Conservation (phyloP, 1,140 invertebrate genomes). For the Lepidurus arcticus region DNA sequence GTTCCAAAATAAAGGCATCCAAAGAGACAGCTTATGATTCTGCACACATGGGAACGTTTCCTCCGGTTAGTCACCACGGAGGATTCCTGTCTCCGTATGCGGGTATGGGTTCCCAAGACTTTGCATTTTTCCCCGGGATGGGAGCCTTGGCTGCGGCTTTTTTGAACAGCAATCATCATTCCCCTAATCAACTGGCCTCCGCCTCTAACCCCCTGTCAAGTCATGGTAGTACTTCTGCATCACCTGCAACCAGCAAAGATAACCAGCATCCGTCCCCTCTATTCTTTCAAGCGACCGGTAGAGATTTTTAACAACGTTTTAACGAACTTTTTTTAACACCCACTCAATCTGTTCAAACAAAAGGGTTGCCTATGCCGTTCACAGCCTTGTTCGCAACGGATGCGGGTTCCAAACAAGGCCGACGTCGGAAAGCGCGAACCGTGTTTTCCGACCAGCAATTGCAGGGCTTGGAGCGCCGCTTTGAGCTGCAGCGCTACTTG, state of each 20-base stretch:
- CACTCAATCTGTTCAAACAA: neutral
- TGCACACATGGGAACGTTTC: slow-evolving; percentile 18
- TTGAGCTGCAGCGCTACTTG: slow-evolving; percentile 91
- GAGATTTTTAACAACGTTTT: slow-evolving; percentile 3
- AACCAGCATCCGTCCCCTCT: slow-evolving; percentile 31
- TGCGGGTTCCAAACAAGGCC: slow-evolving; percentile 71
- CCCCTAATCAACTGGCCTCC: neutral
- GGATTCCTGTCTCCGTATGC: slow-evolving; percentile 23
- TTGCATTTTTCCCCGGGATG: slow-evolving; percentile 31
- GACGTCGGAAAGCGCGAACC: slow-evolving; percentile 87
- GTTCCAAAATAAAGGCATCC: slow-evolving; percentile 1
- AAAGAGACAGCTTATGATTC: neutral
- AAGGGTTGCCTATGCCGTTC: slow-evolving; percentile 51
- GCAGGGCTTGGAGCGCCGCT: slow-evolving; percentile 88
- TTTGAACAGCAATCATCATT: neutral
- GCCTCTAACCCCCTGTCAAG: slow-evolving; percentile 5
- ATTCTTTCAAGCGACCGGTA: slow-evolving; percentile 34
- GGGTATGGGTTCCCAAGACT: slow-evolving; percentile 26
- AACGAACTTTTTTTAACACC: slow-evolving; percentile 19
- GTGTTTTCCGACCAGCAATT: slow-evolving; percentile 97
- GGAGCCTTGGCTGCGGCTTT: slow-evolving; percentile 32
- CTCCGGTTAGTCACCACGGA: neutral
- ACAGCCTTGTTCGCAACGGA: slow-evolving; percentile 58
- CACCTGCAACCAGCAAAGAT: slow-evolving; percentile 20
- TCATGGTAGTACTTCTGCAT: slow-evolving; percentile 23